phyloP scores from a whole-genome alignment of 2,888 invertebrate species.

The Byasa hedistus region DNA sequence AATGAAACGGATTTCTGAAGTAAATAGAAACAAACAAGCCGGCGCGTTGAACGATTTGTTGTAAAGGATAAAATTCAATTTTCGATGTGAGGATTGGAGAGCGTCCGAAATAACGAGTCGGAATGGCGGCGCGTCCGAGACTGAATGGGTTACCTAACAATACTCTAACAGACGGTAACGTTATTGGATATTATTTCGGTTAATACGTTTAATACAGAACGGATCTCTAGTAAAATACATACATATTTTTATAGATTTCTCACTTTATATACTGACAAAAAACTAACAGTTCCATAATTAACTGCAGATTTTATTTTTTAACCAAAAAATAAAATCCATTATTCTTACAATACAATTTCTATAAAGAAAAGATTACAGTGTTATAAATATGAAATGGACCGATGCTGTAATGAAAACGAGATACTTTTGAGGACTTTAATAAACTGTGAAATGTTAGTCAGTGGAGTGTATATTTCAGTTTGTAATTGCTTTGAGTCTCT shows the following conservation, averaged over 20 bases:
- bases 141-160: constrained; percentile 31
- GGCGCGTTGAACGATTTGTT: constrained; percentile 46
- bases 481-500: constrained; percentile 63
- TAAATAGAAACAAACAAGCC: constrained; percentile 55
- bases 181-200: constrained; percentile 15
- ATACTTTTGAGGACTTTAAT: neutral
- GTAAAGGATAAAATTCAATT: constrained; percentile 77
- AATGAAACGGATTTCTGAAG: neutral
- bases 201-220: constrained; percentile 7
- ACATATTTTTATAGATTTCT: neutral
- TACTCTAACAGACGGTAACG: constrained; percentile 17
- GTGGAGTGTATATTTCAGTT: constrained; percentile 45
- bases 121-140: constrained; percentile 36
- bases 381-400: too few species aligned
- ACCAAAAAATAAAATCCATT: too few species aligned
- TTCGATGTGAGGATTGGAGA: constrained; percentile 72
- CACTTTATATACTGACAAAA: neutral
- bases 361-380: too few species aligned
- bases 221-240: neutral
- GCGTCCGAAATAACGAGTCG: constrained; percentile 69
- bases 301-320: too few species aligned
- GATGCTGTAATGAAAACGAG: neutral
- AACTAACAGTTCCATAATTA: neutral
- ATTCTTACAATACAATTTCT: too few species aligned
- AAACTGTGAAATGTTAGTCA: constrained; percentile 36